Conservation (phyloP, 2,113 vertebrate genomes). For the Myrmophylax atrothorax region DNA sequence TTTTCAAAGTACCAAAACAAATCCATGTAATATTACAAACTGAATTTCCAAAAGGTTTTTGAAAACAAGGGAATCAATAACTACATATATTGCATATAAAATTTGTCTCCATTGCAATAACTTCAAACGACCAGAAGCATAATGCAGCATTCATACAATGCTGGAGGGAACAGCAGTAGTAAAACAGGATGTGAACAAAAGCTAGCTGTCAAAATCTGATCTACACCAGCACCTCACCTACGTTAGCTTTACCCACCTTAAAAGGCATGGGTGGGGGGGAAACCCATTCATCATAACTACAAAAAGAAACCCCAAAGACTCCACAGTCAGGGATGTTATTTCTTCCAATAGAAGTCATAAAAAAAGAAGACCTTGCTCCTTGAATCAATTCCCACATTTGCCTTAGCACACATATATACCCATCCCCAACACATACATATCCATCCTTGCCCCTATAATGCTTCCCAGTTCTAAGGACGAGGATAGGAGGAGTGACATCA, state of each 20-base stretch:
- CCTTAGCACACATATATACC: background rate
- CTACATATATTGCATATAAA: background rate
- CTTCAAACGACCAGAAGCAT: background rate
- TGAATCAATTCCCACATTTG: background rate
- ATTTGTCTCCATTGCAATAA: background rate
- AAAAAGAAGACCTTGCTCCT: background rate
- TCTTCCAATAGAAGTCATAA: background rate
- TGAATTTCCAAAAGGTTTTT: background rate
- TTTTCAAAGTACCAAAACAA: background rate
- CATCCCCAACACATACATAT: too few species aligned
- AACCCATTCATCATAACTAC: background rate
- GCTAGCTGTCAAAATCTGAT: background rate
- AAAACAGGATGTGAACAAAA: constrained; percentile 17
- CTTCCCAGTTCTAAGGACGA: background rate
- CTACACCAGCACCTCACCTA: background rate
- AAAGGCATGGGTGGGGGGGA: background rate
- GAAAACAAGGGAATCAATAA: background rate
- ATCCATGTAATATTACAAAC: background rate
- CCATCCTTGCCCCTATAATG: background rate
- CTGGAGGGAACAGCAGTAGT: background rate
- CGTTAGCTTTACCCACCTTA: background rate
- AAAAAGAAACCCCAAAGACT: background rate
- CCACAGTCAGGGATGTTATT: background rate
- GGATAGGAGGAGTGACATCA: background rate
- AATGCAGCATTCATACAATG: background rate